Conservation (phyloP, 2,113 vertebrate species). For the Ptyas mucosa region DNA sequence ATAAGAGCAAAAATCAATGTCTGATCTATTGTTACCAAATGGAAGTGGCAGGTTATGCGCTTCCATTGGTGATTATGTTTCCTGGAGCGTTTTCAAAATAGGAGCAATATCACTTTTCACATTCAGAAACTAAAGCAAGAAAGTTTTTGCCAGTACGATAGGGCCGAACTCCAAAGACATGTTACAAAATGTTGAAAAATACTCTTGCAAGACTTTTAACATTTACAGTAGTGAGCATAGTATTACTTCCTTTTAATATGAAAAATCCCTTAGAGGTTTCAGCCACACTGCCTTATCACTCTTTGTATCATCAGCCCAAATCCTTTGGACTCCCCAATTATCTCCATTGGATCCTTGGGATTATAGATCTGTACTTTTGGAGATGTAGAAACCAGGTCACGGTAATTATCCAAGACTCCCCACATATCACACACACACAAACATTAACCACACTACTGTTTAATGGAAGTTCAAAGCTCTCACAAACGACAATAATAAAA, state of each 20-base stretch:
- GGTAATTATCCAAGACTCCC: slow-evolving; percentile 38
- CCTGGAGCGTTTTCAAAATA: slow-evolving; percentile 28
- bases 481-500: background rate
- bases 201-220: slow-evolving; percentile 20
- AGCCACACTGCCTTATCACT: slow-evolving; percentile 38
- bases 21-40: slow-evolving; percentile 62
- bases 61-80: slow-evolving; percentile 38
- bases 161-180: slow-evolving; percentile 27
- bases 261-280: slow-evolving; percentile 6
- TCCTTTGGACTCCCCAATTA: slow-evolving; percentile 42
- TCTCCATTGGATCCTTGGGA: slow-evolving; percentile 28
- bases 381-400: slow-evolving; percentile 44
- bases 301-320: slow-evolving; percentile 35
- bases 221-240: slow-evolving; percentile 22
- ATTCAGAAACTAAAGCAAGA: slow-evolving; percentile 25
- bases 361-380: slow-evolving; percentile 14
- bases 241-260: slow-evolving; percentile 32
- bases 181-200: background rate
- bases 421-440: slow-evolving; percentile 15
- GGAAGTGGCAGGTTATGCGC: slow-evolving; percentile 39
- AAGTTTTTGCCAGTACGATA: slow-evolving; percentile 28
- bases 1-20: slow-evolving; percentile 67
- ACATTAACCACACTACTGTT: slow-evolving; percentile 62
- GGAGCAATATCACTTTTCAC: slow-evolving; percentile 32
- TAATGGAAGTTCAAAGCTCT: slow-evolving; percentile 67